Evolutionary conservation across 2,888 invertebrate genomes (phyloP).

Genomic region (Epistrophe eligans): DNA sequence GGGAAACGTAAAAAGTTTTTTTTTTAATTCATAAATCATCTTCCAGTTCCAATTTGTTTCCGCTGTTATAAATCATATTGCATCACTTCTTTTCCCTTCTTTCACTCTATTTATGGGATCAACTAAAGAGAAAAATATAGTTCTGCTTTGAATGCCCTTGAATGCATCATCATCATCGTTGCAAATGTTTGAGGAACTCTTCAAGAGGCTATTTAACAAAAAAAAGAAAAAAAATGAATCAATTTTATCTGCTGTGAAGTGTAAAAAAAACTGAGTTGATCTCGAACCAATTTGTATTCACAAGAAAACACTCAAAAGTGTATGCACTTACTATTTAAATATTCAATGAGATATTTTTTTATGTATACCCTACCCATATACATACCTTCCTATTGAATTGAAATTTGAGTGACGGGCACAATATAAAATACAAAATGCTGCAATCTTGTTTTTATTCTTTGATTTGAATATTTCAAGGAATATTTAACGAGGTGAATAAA

Average conservation of each 20-base stretch:
- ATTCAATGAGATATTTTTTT: conserved; percentile 20
- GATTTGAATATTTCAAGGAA: neutral
- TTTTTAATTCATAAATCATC: neutral
- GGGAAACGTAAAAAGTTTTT: neutral
- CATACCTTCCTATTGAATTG: neutral
- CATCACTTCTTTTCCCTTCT: neutral
- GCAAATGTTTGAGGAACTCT: conserved; percentile 21
- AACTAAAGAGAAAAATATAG: neutral
- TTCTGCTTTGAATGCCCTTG: conserved; percentile 30
- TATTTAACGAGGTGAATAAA: neutral
- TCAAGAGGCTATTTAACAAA: conserved; percentile 40
- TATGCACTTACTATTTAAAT: conserved; percentile 39
- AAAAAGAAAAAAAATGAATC: conserved; percentile 32
- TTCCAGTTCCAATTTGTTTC: neutral
- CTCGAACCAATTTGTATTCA: conserved; percentile 34
- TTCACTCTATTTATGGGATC: neutral
- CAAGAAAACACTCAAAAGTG: conserved; percentile 10
- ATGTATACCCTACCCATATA: too few species aligned
- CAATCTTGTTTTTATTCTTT: neutral
- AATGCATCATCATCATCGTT: conserved; percentile 11
- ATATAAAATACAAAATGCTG: neutral
- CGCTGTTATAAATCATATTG: conserved; percentile 3
- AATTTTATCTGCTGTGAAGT: conserved; percentile 35
- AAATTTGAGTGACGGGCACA: neutral
- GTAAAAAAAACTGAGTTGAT: conserved; percentile 9